These are phyloP conservation scores for Enteromius unitaeniatus DNA, from an alignment of 2,797 vertebrate genomes.

Conservation along the genomic window DNA sequence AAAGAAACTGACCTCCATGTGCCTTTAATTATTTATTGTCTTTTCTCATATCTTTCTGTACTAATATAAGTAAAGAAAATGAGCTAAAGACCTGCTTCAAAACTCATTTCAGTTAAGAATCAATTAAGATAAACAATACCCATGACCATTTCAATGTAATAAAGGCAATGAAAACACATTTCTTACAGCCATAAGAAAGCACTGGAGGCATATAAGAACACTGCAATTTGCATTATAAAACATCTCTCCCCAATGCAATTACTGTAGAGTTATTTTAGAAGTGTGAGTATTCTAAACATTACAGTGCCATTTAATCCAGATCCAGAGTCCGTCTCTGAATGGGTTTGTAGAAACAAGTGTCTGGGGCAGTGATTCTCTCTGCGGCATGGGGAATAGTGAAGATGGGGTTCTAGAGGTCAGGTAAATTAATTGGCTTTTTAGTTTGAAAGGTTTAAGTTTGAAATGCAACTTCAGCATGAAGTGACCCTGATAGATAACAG, in stretches of 20 bases:
- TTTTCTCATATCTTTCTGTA: slow-evolving; percentile 6
- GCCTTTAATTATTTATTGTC: background rate
- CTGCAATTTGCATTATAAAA: background rate
- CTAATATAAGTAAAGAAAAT: background rate
- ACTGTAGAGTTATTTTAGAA: background rate
- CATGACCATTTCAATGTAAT: background rate
- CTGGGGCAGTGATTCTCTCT: background rate
- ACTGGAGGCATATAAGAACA: background rate
- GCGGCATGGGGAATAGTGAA: background rate
- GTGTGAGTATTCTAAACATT: background rate
- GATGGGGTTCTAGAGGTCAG: background rate
- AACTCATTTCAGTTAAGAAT: background rate
- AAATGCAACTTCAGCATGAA: slow-evolving; percentile 7
- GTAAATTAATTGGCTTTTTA: background rate
- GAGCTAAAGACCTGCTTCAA: background rate
- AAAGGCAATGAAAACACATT: background rate
- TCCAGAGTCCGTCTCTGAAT: background rate
- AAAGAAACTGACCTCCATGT: background rate
- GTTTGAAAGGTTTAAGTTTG: no score
- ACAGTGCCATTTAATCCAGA: slow-evolving; percentile 1
- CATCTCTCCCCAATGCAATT: background rate
- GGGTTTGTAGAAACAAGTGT: background rate
- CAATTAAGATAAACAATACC: background rate
- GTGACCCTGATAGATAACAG: slow-evolving; percentile 14
- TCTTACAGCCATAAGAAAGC: slow-evolving; percentile 11